Base-by-base conservation (phyloP, 23 tunicate genomes). In the Pegea sp. region DNA sequence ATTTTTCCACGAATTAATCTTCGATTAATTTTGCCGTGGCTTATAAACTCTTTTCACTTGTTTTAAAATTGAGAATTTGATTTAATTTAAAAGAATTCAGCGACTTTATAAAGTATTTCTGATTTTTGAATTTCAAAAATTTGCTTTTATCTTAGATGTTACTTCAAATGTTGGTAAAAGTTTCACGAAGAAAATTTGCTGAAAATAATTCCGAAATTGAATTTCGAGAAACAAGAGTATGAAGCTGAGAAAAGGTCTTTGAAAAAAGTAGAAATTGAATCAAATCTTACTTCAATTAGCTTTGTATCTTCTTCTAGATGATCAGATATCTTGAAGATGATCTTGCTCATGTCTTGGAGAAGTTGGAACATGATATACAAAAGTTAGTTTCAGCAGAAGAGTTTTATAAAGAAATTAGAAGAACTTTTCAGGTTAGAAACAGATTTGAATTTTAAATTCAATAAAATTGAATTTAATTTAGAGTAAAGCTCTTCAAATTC, bases 101-200 rank as follows among this genome's bases (percentile, higher is more conserved):
- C 95, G 73, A 43, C 63, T 84, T 11, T 81, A 84, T 53, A 74
- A 73, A 68, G 95, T 72, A 27, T 30, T 1, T 38, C 16, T 38
- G 46, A 38, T 38, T 38, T 38, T 11, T 38, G 11, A 8, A 8
- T 38, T 38, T 11, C 46, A 8, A 38, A 38, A 11, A 38, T 8
- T 16, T 8, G 11, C 16, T 38, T 38, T 38, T 38, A 38, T 38
- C 46, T 46, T 48, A 81, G 93, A 81, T 76, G 18, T 51, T 81
- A 57, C 75, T 76, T 0, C 68, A 81, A 57, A 76, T 81, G 22
- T 71, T 81, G 80, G 2, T 81, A 80, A 80, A 81, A 81, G 61
- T 33, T 19, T 29, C 93, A 81, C 62, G 93, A 81, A 51, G 33
- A 71, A 31, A 72, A 62, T n/a, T 42, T 81, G 34, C 64, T 56